Base-by-base conservation (phyloP, 2,888 invertebrate species). In the Chrysomela aeneicollis region DNA sequence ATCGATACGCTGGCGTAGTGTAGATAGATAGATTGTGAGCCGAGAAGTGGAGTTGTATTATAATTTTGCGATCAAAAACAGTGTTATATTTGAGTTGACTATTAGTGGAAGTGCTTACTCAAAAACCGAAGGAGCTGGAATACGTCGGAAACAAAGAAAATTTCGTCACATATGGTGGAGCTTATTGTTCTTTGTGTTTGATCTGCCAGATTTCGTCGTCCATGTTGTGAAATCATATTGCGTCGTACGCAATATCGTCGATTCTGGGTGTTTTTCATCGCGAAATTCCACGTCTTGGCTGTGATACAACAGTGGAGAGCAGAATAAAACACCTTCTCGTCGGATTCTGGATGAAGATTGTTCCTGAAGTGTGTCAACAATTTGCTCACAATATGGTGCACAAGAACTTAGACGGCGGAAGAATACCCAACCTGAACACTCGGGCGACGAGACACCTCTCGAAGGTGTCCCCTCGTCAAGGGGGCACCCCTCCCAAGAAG, bases 171-270 rank as follows among this genome's bases (percentile, higher is more conserved):
- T 76, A 76, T 76, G 73, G 75, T 75, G 74, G 71, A 74, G 73
- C 73, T 68, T 72, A 70, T 64, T 68, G 70, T 70, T 74, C 80
- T 81, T 81, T 81, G 81, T 82, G 80, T 77, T 77, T 73, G 67
- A 68, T 67, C 65, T 67, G 59, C 62, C 53, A 54, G 64, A 68
- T 63, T 73, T 78, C 76, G 74, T 79, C 81, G 80, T 81, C 82
- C 82, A 82, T 82, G 80, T 82, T 82, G 82, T 80, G 78, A 77
- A 77, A 77, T 76, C 61, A 32, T 18, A 57, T 57, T 77, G 73
- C 74, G 77, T 72, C 67, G 75, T 72, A 71, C 72, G 57, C 67
- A 71, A 71, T 60, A 55, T 63, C 61, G 60, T 53, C 59, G 57
- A 52, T 54, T 62, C 49, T 67, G 49, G 66, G 67, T 71, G 75